A percentile compares a stretch with the other conserved stretches of the same genome.
Conservation (phyloP, 2,888 invertebrate species). For the Oasisia sp. region DNA sequence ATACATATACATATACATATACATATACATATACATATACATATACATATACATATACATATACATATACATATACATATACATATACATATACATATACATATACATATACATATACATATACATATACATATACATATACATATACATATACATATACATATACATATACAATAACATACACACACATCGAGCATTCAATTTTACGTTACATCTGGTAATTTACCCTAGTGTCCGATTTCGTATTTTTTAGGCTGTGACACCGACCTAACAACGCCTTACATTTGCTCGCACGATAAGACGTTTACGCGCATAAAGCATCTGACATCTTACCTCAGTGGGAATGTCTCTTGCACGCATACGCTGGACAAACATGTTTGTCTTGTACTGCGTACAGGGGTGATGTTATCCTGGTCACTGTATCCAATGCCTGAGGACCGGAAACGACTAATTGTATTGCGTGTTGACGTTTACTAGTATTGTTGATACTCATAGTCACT, state of each 20-base stretch:
- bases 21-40: too few relatives aligned
- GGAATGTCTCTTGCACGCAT: background rate
- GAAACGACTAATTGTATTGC: background rate
- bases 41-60: too few relatives aligned
- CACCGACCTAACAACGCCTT: background rate
- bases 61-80: too few relatives aligned
- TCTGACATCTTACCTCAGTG: background rate
- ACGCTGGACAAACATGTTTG: background rate
- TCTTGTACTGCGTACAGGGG: background rate
- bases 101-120: too few relatives aligned
- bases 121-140: too few relatives aligned
- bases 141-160: too few relatives aligned
- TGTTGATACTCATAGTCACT: background rate
- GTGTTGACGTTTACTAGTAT: background rate
- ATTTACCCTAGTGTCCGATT: background rate
- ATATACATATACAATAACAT: background rate
- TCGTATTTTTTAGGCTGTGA: background rate
- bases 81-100: too few relatives aligned
- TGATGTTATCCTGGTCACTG: background rate
- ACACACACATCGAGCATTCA: background rate
- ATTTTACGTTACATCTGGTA: background rate
- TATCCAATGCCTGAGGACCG: background rate
- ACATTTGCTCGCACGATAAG: background rate
- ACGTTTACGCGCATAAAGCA: background rate
- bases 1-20: too few relatives aligned